These are phyloP conservation scores for Wiebesia pumilae DNA, from an alignment of 1,140 invertebrate species.

Conservation along the genomic window DNA sequence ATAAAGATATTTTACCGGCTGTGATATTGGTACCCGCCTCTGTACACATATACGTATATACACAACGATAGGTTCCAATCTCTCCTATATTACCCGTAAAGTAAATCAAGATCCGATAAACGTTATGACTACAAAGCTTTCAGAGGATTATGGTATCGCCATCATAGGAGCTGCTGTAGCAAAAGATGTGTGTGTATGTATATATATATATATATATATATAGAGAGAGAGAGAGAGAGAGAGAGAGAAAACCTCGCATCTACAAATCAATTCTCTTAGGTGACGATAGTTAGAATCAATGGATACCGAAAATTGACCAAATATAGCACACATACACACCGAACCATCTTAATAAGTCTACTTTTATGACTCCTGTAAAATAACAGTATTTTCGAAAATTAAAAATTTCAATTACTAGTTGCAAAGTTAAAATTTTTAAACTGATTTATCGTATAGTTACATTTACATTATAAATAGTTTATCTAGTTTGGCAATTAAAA, in stretches of 20 bases:
- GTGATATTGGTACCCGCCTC: slow-evolving; percentile 3
- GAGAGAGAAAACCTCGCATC: background rate
- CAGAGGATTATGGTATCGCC: slow-evolving; percentile 45
- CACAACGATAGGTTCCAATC: background rate
- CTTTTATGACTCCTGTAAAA: background rate
- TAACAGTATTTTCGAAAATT: too few relatives aligned
- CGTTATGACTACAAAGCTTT: slow-evolving; percentile 50
- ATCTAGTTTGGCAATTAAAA: too few relatives aligned
- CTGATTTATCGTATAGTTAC: too few relatives aligned
- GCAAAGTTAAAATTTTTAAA: too few relatives aligned
- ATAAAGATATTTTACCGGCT: slow-evolving; percentile 45
- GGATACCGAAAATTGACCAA: background rate
- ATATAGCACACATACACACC: background rate
- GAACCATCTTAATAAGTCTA: slow-evolving; percentile 1
- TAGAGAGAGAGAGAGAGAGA: background rate
- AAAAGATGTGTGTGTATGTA: background rate
- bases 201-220: background rate
- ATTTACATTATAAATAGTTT: too few relatives aligned
- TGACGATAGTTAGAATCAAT: background rate
- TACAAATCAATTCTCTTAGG: slow-evolving; percentile 46
- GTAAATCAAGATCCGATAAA: slow-evolving; percentile 54
- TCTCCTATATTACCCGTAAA: slow-evolving; percentile 50
- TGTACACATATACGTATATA: background rate
- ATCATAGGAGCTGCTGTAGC: background rate
- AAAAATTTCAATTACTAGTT: too few relatives aligned